Conservation (phyloP, 2,888 invertebrate species). For the Epirrhoe alternata region DNA sequence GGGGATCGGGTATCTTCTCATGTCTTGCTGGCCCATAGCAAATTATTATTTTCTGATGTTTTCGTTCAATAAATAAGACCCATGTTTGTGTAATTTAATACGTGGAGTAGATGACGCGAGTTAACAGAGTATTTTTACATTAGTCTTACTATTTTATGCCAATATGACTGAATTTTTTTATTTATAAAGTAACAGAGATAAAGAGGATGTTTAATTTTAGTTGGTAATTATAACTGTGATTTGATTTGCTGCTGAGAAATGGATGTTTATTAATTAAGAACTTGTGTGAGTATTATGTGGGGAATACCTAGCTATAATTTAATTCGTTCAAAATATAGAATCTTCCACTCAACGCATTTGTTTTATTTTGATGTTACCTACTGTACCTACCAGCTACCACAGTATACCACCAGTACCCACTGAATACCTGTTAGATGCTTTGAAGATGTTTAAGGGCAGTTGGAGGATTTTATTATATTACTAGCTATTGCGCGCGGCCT, state of each 20-base stretch:
- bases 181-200: slow-evolving; percentile 10
- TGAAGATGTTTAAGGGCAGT: too few species aligned
- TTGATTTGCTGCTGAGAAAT: slow-evolving; percentile 36
- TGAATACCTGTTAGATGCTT: too few species aligned
- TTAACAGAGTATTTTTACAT: slow-evolving; percentile 16
- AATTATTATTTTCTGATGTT: background rate
- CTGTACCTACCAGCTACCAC: background rate
- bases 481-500: too few species aligned
- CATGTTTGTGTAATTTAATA: background rate
- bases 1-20: background rate
- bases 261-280: slow-evolving; percentile 21
- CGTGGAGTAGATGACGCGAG: background rate
- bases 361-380: slow-evolving; percentile 19
- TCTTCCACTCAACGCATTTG: slow-evolving; percentile 30
- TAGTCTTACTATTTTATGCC: slow-evolving; percentile 20
- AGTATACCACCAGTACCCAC: too few species aligned
- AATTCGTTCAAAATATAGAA: slow-evolving; percentile 32
- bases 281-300: slow-evolving; percentile 44
- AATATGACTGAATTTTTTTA: slow-evolving; percentile 32
- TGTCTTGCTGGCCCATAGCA: background rate
- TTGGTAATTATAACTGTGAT: slow-evolving; percentile 36
- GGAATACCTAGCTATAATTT: slow-evolving; percentile 29
- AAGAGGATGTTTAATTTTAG: slow-evolving; percentile 23
- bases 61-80: background rate
- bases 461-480: too few species aligned